Evolutionary conservation across 2,797 vertebrate species (phyloP).

Genomic region (Hoplostethus mediterraneus): DNA sequence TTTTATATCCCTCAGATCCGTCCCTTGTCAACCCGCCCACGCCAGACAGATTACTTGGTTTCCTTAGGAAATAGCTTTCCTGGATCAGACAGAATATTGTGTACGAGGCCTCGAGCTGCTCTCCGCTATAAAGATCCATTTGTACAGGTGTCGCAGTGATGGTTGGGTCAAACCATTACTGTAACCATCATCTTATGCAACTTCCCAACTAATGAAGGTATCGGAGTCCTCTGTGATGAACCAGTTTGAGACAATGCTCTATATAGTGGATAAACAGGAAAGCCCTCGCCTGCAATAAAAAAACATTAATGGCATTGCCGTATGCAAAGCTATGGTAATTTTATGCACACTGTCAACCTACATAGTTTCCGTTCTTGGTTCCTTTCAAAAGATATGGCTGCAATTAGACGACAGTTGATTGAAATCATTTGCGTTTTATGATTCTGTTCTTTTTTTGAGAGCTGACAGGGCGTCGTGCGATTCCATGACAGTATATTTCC

Average conservation of each 20-base stretch:
- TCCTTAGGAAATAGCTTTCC: slow-evolving; percentile 48
- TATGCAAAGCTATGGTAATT: slow-evolving; percentile 83
- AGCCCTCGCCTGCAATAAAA: slow-evolving; percentile 67
- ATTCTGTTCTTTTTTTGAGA: slow-evolving; percentile 74
- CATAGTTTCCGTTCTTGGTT: slow-evolving; percentile 66
- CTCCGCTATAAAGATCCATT: slow-evolving; percentile 63
- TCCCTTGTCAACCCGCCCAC: slow-evolving; percentile 59
- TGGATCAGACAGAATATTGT: slow-evolving; percentile 54
- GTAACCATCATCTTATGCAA: slow-evolving; percentile 15
- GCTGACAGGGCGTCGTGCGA: slow-evolving; percentile 65
- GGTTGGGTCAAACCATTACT: slow-evolving; percentile 34
- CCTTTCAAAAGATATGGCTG: slow-evolving; percentile 72
- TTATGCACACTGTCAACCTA: slow-evolving; percentile 81
- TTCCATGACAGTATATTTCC: slow-evolving; percentile 72
- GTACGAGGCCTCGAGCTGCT: slow-evolving; percentile 38
- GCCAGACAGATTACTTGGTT: slow-evolving; percentile 47
- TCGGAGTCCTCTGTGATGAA: slow-evolving; percentile 14
- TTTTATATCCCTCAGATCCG: slow-evolving; percentile 65
- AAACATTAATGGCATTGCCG: slow-evolving; percentile 67
- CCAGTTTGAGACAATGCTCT: slow-evolving; percentile 47
- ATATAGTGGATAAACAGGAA: slow-evolving; percentile 35
- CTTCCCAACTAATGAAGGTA: not conserved
- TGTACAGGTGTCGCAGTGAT: slow-evolving; percentile 49
- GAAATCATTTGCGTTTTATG: slow-evolving; percentile 81
- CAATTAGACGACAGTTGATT: slow-evolving; percentile 83